These are phyloP conservation scores for Piscicola geometra DNA, from an alignment of 2,888 invertebrate genomes.

Conservation along the genomic window DNA sequence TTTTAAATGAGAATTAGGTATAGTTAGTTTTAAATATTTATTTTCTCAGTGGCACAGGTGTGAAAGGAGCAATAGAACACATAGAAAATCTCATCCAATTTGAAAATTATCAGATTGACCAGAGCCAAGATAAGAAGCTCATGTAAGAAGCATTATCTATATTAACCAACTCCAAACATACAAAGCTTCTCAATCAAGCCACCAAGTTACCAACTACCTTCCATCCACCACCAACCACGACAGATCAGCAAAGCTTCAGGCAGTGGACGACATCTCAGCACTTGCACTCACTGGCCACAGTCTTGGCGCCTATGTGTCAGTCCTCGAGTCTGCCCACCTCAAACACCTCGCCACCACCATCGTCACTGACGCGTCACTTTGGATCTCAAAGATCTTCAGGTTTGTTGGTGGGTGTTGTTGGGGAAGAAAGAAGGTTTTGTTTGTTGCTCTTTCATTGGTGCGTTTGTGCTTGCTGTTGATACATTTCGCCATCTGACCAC, in stretches of 20 bases:
- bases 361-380: slow-evolving; percentile 77
- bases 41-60: slow-evolving; percentile 49
- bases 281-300: slow-evolving; percentile 76
- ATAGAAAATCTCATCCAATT: slow-evolving; percentile 52
- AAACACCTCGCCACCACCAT: slow-evolving; percentile 75
- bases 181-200: no score
- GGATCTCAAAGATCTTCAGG: slow-evolving; percentile 82
- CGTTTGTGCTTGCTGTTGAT: background rate
- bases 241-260: slow-evolving; percentile 41
- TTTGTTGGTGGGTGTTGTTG: slow-evolving; percentile 50
- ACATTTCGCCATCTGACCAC: background rate
- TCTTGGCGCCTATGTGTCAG: slow-evolving; percentile 78
- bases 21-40: background rate
- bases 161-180: no score
- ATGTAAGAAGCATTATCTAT: no score
- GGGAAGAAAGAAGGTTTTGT: background rate
- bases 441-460: no score
- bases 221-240: background rate
- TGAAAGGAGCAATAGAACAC: slow-evolving; percentile 48
- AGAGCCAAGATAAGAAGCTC: slow-evolving; percentile 36
- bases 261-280: slow-evolving; percentile 48
- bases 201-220: no score
- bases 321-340: slow-evolving; percentile 72
- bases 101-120: slow-evolving; percentile 48
- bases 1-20: no score